Conservation (phyloP, 37 sponge, comb jelly and placozoan genomes). For the Cladorhizidae sp. region DNA sequence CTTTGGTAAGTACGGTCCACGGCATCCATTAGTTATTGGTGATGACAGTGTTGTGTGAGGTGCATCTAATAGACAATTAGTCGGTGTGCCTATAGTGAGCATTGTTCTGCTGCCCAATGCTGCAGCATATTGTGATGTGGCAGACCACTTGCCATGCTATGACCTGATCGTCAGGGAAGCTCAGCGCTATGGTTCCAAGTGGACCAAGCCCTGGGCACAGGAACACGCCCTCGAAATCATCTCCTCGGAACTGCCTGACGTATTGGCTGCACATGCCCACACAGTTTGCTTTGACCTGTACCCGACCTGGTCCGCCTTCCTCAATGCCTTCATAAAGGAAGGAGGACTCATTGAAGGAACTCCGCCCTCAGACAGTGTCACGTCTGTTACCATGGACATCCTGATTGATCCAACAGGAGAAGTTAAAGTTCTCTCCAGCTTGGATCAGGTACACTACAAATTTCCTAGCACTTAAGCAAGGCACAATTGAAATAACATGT, state of each 20-base stretch:
- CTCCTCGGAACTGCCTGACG: conserved; percentile 35
- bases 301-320: conserved; percentile 47
- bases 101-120: not conserved
- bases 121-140: conserved; percentile 91
- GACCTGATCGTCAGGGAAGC: conserved; percentile 82
- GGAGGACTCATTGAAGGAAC: conserved; percentile 90
- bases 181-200: conserved; percentile 82
- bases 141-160: conserved; percentile 73
- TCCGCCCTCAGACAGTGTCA: conserved; percentile 88
- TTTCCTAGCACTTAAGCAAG: no score
- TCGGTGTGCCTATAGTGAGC: not conserved
- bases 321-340: conserved; percentile 24
- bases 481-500: no score
- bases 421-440: conserved; percentile 59
- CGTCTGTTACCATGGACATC: conserved; percentile 83
- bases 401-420: conserved; percentile 82
- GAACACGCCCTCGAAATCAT: conserved; percentile 47
- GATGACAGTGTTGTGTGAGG: no score
- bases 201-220: conserved; percentile 86
- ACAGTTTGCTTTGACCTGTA: conserved; percentile 40
- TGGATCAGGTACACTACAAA: conserved; percentile 91
- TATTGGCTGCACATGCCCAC: conserved; percentile 26
- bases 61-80: no score
- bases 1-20: conserved; percentile 53
- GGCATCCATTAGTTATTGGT: no score